Conservation (phyloP, 53 echinoderm and acorn worm genomes). For the Glandiceps talaboti region DNA sequence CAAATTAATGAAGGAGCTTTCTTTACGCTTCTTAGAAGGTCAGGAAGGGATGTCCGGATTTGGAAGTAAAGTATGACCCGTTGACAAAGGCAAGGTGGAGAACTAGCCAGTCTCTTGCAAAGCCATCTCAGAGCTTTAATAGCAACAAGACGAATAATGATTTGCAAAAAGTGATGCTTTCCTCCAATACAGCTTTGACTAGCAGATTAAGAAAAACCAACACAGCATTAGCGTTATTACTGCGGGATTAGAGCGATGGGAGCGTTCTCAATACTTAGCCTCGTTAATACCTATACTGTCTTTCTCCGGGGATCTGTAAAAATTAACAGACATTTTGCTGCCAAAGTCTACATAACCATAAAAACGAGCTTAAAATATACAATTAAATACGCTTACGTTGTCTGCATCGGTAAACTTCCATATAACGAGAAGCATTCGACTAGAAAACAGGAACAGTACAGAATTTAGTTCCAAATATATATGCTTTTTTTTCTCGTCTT, state of each 20-base stretch:
- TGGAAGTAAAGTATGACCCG: background rate
- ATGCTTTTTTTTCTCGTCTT: too few relatives aligned
- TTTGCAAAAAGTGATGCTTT: background rate
- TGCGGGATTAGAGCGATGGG: background rate
- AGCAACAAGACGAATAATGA: background rate
- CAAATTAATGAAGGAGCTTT: background rate
- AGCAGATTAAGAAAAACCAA: background rate
- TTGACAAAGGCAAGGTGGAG: background rate
- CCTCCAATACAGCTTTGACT: background rate
- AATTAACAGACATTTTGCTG: background rate
- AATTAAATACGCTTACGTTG: background rate
- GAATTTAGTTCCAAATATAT: too few relatives aligned
- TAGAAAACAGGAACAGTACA: background rate
- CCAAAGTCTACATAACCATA: background rate
- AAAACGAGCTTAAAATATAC: background rate
- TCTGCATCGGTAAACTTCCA: background rate
- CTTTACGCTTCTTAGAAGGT: background rate
- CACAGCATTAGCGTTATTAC: background rate
- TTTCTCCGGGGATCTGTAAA: background rate
- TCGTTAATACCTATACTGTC: background rate
- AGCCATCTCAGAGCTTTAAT: background rate
- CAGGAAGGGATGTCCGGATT: background rate
- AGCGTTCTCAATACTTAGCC: background rate
- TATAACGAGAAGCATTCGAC: background rate
- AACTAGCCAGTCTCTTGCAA: background rate